Evolutionary conservation across 2,113 vertebrate genomes (phyloP), one percentile per base, ranked within the genome.

Genomic region (Echinops telfairi): DNA sequence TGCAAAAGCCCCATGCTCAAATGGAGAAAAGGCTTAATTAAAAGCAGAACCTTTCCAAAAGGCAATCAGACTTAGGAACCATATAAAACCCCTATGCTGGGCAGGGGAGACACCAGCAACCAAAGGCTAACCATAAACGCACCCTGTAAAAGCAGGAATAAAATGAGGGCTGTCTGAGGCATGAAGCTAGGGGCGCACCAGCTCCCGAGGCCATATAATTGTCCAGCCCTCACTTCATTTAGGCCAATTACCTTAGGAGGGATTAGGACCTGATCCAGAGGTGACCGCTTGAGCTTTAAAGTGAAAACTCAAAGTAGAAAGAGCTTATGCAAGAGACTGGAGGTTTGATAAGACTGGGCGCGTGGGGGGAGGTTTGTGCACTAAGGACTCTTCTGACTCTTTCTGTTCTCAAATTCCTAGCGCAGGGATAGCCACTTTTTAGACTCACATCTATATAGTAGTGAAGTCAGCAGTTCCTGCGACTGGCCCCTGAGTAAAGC

Each of bases 141-240:
- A 90, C 76, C 95, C 94, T 11, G 47, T 96, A 95, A 97, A 97
- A 96, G 66, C 64, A 96, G 95, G 95, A 96, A 97, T 96, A 93
- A 97, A 96, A 93, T 58, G 70, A 95, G 93, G 87, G 95, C 86
- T 95, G 96, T 97, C 94, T 90, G 82, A 94, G 86, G 89, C 83
- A 83, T 71, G 80, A 85, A 62, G 89, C 47, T 64, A 90, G 53
- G 78, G 91, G 87, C 92, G 91, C 80, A 58, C 76, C 3, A 1
- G 86, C 53, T 88, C 71, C 92, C 0, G 0, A 0, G 76, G 83
- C 90, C 76, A 12, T 73, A 7, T 89, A 82, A 95, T 85, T 85
- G 86, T 93, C 92, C 95, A 62, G 90, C 87, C 58, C 64, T 95
- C 70, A 80, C 88, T 89, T 95, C 94, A 53, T 62, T 88, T 92